phyloP scores from a whole-genome alignment of 2,113 vertebrate genomes.

The Struthio camelus region DNA sequence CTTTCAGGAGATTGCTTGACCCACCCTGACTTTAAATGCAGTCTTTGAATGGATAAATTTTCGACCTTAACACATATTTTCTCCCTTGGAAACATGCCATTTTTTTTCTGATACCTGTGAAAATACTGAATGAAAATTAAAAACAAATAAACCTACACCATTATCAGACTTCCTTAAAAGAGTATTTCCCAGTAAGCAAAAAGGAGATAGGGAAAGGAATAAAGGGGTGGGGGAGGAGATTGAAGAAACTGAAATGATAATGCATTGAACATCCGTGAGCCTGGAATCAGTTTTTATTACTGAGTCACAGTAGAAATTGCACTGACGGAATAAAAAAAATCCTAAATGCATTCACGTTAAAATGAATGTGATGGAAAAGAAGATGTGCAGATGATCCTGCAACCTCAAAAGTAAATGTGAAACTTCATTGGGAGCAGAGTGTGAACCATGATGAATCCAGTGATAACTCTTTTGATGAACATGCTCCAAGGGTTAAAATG shows the following conservation, averaged over 20 bases:
- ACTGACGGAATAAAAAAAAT: fast-evolving
- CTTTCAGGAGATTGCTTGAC: slow-evolving; percentile 33
- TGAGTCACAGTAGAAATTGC: fast-evolving
- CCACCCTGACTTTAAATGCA: slow-evolving; percentile 14
- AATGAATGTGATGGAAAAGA: fast-evolving
- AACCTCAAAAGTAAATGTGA: too few relatives aligned
- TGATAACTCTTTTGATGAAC: not conserved
- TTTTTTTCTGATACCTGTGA: not conserved
- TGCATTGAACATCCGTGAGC: fast-evolving
- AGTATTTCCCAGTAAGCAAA: not conserved
- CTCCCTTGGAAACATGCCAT: not conserved
- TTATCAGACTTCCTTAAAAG: not conserved
- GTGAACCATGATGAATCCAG: fast-evolving
- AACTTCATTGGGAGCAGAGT: not conserved
- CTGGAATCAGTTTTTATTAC: not conserved
- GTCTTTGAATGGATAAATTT: slow-evolving; percentile 45
- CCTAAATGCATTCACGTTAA: fast-evolving
- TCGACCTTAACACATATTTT: slow-evolving; percentile 26
- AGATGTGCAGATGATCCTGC: fast-evolving
- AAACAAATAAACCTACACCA: not conserved
- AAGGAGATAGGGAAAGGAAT: not conserved
- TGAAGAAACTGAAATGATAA: not conserved
- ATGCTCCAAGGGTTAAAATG: fast-evolving
- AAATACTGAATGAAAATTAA: not conserved
- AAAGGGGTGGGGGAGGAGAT: not conserved